These are phyloP conservation scores for Tipula lateralis DNA, from an alignment of 2,888 invertebrate species.

Conservation along the genomic window DNA sequence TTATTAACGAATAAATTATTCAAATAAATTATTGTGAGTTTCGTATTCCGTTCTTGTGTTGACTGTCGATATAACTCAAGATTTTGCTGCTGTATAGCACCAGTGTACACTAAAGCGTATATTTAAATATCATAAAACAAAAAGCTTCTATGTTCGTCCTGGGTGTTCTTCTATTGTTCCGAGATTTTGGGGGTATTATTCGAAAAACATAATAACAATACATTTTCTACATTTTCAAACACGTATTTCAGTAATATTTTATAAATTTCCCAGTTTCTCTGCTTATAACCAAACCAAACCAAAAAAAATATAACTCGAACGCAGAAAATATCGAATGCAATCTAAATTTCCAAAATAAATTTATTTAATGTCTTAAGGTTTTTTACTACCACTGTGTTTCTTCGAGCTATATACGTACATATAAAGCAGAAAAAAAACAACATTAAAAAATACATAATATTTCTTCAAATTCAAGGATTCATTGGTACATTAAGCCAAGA, in stretches of 20 bases:
- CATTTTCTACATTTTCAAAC: background rate
- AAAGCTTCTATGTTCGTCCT: background rate
- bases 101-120: background rate
- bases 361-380: slow-evolving; percentile 27
- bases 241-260: slow-evolving; percentile 24
- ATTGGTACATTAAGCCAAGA: slow-evolving; percentile 4
- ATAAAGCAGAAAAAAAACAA: background rate
- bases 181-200: slow-evolving; percentile 19
- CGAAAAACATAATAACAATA: background rate
- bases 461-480: slow-evolving; percentile 24
- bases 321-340: slow-evolving; percentile 30
- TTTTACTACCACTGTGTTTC: background rate
- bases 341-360: slow-evolving; percentile 30
- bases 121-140: background rate
- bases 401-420: background rate
- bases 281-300: slow-evolving; percentile 24
- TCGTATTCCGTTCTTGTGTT: background rate
- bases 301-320: background rate
- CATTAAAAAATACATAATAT: slow-evolving; percentile 24
- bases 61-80: background rate
- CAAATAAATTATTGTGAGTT: background rate
- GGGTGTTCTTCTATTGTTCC: background rate
- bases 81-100: background rate
- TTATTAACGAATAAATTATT: too few relatives aligned
- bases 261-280: slow-evolving; percentile 24